A percentile compares a stretch with the other conserved stretches of the same genome.
These are phyloP conservation scores for Cherax quadricarinatus DNA, from an alignment of 1,140 invertebrate genomes.

Conservation along the genomic window DNA sequence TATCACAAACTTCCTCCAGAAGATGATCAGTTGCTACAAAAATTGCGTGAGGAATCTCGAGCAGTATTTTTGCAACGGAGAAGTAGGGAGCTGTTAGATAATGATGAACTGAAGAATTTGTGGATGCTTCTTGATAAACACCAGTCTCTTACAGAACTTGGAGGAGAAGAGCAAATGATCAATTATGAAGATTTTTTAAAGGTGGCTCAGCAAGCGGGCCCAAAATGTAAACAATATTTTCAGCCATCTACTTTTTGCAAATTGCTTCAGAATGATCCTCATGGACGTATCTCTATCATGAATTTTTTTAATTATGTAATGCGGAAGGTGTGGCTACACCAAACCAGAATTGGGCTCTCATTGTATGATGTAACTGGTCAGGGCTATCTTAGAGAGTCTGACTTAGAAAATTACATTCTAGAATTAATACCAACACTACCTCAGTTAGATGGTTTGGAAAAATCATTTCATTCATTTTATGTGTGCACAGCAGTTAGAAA, in stretches of 20 bases:
- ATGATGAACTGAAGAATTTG: slow-evolving; percentile 90
- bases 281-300: slow-evolving; percentile 88
- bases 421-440: slow-evolving; percentile 94
- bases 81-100: slow-evolving; percentile 89
- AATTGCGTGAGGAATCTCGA: slow-evolving; percentile 91
- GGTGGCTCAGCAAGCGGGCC: slow-evolving; percentile 82
- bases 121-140: slow-evolving; percentile 90
- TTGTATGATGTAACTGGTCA: slow-evolving; percentile 95
- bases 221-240: slow-evolving; percentile 88
- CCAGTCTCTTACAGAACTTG: slow-evolving; percentile 82
- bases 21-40: slow-evolving; percentile 86
- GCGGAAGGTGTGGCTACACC: slow-evolving; percentile 95
- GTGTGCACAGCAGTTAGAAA: slow-evolving; percentile 96
- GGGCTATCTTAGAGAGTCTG: slow-evolving; percentile 91
- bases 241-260: slow-evolving; percentile 91
- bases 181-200: slow-evolving; percentile 90
- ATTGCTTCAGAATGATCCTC: slow-evolving; percentile 88
- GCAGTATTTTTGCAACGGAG: slow-evolving; percentile 90
- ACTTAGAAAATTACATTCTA: slow-evolving; percentile 95
- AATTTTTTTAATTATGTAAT: slow-evolving; percentile 97
- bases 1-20: slow-evolving; percentile 87
- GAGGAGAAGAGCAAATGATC: slow-evolving; percentile 88
- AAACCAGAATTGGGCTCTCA: slow-evolving; percentile 94
- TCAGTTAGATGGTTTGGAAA: slow-evolving; percentile 92
- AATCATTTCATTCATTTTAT: slow-evolving; percentile 97